These are phyloP conservation scores for Vulpes vulpes DNA, from an alignment of 2,113 vertebrate genomes.

Conservation along the genomic window DNA sequence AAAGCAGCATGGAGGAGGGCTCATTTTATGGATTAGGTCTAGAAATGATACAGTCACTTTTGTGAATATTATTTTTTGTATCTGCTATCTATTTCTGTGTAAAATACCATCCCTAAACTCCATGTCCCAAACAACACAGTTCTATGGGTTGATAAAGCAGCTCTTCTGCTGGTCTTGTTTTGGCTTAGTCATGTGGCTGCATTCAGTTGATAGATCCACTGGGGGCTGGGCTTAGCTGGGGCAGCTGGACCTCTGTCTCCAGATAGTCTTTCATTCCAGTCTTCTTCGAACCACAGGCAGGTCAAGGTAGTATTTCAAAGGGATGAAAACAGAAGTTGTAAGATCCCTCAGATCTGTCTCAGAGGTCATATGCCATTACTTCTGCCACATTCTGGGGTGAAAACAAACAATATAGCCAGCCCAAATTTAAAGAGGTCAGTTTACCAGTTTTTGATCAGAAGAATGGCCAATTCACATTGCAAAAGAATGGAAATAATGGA, in stretches of 20 bases:
- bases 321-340: background rate
- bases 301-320: background rate
- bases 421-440: background rate
- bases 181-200: background rate
- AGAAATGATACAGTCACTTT: background rate
- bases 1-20: rapidly evolving
- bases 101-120: background rate
- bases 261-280: background rate
- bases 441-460: background rate
- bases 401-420: background rate
- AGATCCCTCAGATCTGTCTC: background rate
- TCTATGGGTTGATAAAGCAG: background rate
- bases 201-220: background rate
- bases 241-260: background rate
- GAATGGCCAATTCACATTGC: background rate
- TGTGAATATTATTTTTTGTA: background rate
- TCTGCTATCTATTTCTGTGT: background rate
- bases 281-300: background rate
- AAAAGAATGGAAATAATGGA: background rate
- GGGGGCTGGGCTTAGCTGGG: background rate
- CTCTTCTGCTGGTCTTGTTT: background rate
- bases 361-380: background rate
- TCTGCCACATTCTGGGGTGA: background rate
- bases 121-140: background rate
- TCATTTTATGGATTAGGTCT: background rate